Base-by-base conservation (phyloP, 1,140 invertebrate species). In the Belonocnema kinseyi region DNA sequence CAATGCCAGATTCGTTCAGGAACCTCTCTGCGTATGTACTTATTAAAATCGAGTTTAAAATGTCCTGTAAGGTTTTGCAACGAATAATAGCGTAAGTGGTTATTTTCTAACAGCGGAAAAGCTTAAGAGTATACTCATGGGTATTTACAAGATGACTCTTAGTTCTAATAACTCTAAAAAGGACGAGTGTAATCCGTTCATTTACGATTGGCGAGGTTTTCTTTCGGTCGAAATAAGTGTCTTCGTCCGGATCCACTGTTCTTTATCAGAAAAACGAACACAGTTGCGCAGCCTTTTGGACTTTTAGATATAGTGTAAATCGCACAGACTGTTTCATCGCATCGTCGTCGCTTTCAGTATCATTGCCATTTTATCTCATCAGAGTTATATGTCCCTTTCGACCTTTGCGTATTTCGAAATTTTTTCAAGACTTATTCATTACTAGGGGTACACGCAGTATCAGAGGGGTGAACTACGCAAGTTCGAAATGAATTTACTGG, bases 101-200 rank as follows among this genome's bases (percentile, higher is more conserved):
- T 58, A 12, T 26, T 66, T 66, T 66, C 4, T 1, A 66, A 40
- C 21, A 13, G n/a, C 46, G 33, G 5, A 66, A 66, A 66, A 66
- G 33, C 26, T 16, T 40, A 46, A 33, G 40, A 66, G n/a, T 66
- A 14, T 66, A 66, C 61, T 66, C 61, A 66, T 66, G 7, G 16
- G 61, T 66, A 66, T 66, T 66, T 40, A 66, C 61, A 46, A 66
- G 61, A 66, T 66, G 61, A 66, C 13, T 33, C 61, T 66, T 26
- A 66, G 58, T 40, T 66, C 46, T 66, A 33, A 33, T 33, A 33
- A 13, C 61, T 66, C n/a, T 13, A 66, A 40, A 33, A 16, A 40
- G 61, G 71, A 75, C 80, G 84, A 85, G 86, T 86, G 85, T 87
- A 87, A 87, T 86, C 46, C 50, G 74, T 66, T 73, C 83, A 87